A percentile compares a stretch with the other conserved stretches of the same genome.
Conservation (phyloP, 2,888 invertebrate genomes). For the Diaprepes abbreviatus region DNA sequence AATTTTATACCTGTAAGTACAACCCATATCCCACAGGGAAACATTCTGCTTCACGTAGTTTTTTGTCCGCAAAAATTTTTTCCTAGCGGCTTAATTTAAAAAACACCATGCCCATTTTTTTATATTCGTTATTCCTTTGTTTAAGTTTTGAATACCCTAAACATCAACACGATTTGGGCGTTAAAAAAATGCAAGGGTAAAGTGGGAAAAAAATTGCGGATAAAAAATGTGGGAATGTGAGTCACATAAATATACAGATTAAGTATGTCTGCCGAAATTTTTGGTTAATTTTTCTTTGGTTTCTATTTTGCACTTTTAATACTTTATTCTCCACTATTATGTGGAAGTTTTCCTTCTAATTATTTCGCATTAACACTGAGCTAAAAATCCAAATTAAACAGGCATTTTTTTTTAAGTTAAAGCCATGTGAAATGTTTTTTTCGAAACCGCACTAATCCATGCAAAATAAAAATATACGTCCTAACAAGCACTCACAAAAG, state of each 20-base stretch:
- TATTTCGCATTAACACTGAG: too few species aligned
- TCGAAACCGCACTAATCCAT: constrained; percentile 1
- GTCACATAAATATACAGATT: neutral
- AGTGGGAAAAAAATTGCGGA: neutral
- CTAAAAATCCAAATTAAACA: too few species aligned
- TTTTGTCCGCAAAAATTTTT: neutral
- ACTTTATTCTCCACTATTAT: too few species aligned
- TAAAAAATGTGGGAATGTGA: neutral
- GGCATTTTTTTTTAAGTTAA: too few species aligned
- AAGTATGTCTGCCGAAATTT: too few species aligned
- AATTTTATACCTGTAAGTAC: neutral
- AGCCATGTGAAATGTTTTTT: constrained; percentile 12
- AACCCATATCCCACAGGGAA: neutral
- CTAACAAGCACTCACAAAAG: constrained; percentile 25
- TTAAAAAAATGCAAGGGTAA: neutral
- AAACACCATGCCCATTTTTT: neutral
- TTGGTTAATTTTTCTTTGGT: too few species aligned
- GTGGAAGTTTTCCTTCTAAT: too few species aligned
- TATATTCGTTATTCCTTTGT: neutral
- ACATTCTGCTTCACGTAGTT: neutral
- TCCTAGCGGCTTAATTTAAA: neutral
- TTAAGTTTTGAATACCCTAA: neutral
- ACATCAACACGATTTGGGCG: neutral
- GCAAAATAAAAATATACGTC: neutral
- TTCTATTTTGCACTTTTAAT: too few species aligned